Conservation (phyloP, 92 coral and sea anemone genomes). For the Heliopora coerulea region DNA sequence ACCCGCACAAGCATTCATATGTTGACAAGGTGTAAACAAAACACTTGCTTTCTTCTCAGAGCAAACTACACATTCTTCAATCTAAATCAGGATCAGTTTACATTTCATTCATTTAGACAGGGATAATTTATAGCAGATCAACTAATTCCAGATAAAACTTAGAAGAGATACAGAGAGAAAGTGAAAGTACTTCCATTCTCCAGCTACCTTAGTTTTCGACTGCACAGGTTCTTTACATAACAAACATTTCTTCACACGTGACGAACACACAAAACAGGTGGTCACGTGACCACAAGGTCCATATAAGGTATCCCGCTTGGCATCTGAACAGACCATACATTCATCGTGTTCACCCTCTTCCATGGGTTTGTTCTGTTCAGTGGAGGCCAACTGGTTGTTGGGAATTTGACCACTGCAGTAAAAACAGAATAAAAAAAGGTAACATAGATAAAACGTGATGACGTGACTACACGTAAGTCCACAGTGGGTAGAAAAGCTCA, state of each 20-base stretch:
- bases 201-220: slow-evolving; percentile 83
- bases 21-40: slow-evolving; percentile 91
- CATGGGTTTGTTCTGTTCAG: slow-evolving; percentile 28
- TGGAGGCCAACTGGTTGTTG: slow-evolving; percentile 58
- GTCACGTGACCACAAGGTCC: slow-evolving; percentile 99
- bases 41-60: slow-evolving; percentile 81
- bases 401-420: slow-evolving; percentile 42
- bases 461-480: too few relatives aligned
- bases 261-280: slow-evolving; percentile 88
- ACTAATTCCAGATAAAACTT: too few relatives aligned
- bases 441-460: background rate
- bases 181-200: too few relatives aligned
- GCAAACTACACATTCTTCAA: slow-evolving; percentile 96
- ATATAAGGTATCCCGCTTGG: slow-evolving; percentile 88
- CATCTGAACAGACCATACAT: slow-evolving; percentile 97
- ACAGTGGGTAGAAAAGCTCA: too few relatives aligned
- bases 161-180: too few relatives aligned
- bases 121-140: too few relatives aligned
- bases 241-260: slow-evolving; percentile 96
- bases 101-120: background rate
- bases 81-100: slow-evolving; percentile 44
- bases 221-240: slow-evolving; percentile 96
- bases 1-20: slow-evolving; percentile 94
- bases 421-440: slow-evolving; percentile 19
- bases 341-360: slow-evolving; percentile 78